Percentiles rank a stretch among this genome's conserved stretches.
Evolutionary conservation across 2,113 vertebrate species (phyloP).

Genomic region (Pseudopodoces humilis): DNA sequence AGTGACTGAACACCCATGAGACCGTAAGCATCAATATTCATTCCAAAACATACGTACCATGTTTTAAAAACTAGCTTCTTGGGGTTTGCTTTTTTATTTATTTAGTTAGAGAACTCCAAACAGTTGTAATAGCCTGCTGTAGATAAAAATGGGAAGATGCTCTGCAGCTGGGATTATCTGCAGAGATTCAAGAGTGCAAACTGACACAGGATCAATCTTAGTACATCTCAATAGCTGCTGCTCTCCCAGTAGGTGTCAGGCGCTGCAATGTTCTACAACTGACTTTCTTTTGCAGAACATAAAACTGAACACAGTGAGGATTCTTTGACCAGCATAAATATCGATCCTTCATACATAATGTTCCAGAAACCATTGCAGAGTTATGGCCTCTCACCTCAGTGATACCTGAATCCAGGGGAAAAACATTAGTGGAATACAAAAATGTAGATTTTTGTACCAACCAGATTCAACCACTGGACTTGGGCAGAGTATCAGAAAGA

Average conservation of each 20-base stretch:
- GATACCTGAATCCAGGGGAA: background rate
- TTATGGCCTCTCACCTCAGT: background rate
- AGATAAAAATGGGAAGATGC: background rate
- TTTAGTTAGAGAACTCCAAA: background rate
- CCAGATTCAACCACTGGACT: background rate
- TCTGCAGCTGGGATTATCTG: background rate
- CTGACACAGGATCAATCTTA: background rate
- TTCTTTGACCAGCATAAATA: background rate
- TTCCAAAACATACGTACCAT: background rate
- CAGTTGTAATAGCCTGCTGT: background rate
- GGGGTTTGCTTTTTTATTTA: background rate
- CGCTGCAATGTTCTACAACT: background rate
- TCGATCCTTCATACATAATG: background rate
- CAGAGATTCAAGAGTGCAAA: background rate
- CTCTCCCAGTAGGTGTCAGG: background rate
- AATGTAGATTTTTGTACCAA: background rate
- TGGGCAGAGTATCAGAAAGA: background rate
- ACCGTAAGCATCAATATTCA: background rate
- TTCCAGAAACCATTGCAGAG: background rate
- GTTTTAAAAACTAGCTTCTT: background rate
- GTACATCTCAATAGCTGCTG: background rate
- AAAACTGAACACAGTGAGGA: background rate
- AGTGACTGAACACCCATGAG: background rate
- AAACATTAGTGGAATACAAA: background rate
- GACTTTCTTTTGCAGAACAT: background rate